These are phyloP conservation scores for Cettia cetti DNA, from an alignment of 2,113 vertebrate species.

Conservation along the genomic window DNA sequence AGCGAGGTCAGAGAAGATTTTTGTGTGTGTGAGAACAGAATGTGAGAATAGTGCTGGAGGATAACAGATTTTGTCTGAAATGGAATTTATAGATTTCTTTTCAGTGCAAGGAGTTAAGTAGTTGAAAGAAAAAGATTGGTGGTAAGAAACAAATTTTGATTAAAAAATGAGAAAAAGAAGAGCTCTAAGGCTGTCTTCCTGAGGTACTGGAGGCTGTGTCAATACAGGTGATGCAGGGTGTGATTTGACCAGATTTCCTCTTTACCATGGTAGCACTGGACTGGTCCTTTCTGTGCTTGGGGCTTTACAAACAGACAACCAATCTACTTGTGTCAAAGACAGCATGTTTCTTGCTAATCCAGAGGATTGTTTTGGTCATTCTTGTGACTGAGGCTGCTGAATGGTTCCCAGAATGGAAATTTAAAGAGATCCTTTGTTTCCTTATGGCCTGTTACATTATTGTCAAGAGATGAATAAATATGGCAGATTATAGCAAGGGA, in stretches of 20 bases:
- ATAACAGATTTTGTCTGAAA: slow-evolving; percentile 14
- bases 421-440: neutral
- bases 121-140: neutral
- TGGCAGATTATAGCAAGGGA: neutral
- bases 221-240: neutral
- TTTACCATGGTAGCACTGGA: neutral
- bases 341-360: neutral
- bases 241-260: neutral
- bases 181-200: neutral
- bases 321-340: neutral
- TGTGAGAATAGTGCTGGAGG: slow-evolving; percentile 42
- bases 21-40: slow-evolving; percentile 43
- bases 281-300: neutral
- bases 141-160: neutral
- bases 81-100: slow-evolving; percentile 42
- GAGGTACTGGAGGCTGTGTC: neutral
- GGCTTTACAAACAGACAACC: neutral
- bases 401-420: neutral
- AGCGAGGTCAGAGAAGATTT: slow-evolving; percentile 35
- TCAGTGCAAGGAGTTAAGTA: neutral
- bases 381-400: neutral
- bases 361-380: neutral
- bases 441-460: neutral
- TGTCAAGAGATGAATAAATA: neutral
- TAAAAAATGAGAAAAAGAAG: neutral